Base-by-base conservation (phyloP, 2,797 vertebrate species). In the Macropus fuliginosus region DNA sequence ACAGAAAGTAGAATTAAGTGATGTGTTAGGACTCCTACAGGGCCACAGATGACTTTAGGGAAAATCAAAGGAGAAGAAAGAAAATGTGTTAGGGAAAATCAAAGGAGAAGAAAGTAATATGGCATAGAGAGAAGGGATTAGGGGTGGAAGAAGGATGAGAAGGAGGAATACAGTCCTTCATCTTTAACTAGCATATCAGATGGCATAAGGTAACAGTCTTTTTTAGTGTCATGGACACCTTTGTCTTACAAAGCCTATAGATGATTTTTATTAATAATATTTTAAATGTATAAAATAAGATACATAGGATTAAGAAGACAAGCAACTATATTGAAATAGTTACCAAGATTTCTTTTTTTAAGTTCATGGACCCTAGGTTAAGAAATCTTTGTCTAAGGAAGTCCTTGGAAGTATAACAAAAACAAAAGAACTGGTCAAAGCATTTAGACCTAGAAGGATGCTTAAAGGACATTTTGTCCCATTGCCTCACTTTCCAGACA, bases 401-500 rank as follows among this genome's bases (percentile, higher is more conserved):
- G n/a, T 89, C 89, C 27, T 95, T 91, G 24, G 27, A 92, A 95
- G 94, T 1, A 10, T 66, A 66, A 8, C 3, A 54, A 90, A 13
- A 5, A 90, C 59, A 66, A 13, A 18, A 92, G 91, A 91, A 62
- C 0, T 29, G 87, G 16, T 1, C 52, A 91, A 46, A 14, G 13
- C 62, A 40, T 81, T 3, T 34, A 96, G 56, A 56, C 29, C 31
- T 66, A 90, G 24, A 93, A n/a, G 28, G 24, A 2, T 52, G 62
- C 55, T 93, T 56, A 62, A 94, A 59, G 5, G 91, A 40, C 2
- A 66, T 95, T 74, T 95, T 0, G 93, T 92, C 10, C 95, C 94
- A 66, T n/a, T 92, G 81, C 5, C 31, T 94, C 55, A 94, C 81
- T 96, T 94, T 66, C 92, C 6, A 95, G n/a, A 91, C 90, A 0